These are phyloP conservation scores for Apamea sordens DNA, from an alignment of 2,888 invertebrate species.

Conservation along the genomic window DNA sequence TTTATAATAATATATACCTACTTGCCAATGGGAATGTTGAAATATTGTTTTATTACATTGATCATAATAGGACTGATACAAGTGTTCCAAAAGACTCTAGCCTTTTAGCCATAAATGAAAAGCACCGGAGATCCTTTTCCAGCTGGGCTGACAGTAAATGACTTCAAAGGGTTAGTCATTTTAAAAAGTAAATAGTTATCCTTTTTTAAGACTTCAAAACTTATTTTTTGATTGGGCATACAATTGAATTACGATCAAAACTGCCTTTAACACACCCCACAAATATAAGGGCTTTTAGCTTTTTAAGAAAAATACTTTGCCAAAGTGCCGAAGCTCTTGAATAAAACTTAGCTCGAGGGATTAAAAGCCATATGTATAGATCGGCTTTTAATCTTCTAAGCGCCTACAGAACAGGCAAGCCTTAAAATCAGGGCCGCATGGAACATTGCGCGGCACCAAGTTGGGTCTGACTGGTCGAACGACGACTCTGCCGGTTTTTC, in stretches of 20 bases:
- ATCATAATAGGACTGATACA: not conserved
- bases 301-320: not conserved
- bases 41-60: conserved; percentile 41
- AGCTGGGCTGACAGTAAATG: not conserved
- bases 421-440: not conserved
- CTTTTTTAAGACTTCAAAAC: not conserved
- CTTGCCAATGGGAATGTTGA: conserved; percentile 55
- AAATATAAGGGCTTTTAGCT: not conserved
- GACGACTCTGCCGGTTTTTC: too few species aligned
- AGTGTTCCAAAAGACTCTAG: not conserved
- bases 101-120: not conserved
- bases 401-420: not conserved
- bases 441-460: not conserved
- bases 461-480: not conserved
- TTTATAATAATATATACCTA: conserved; percentile 60
- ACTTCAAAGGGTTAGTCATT: too few species aligned
- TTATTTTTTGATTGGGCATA: not conserved
- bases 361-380: not conserved
- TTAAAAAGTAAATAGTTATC: too few species aligned
- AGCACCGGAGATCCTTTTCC: not conserved
- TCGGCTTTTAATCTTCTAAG: not conserved
- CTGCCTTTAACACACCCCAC: not conserved
- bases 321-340: not conserved
- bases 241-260: not conserved
- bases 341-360: not conserved